Evolutionary conservation across 2,888 invertebrate genomes (phyloP).

Genomic region (Pogonocherus hispidulus): DNA sequence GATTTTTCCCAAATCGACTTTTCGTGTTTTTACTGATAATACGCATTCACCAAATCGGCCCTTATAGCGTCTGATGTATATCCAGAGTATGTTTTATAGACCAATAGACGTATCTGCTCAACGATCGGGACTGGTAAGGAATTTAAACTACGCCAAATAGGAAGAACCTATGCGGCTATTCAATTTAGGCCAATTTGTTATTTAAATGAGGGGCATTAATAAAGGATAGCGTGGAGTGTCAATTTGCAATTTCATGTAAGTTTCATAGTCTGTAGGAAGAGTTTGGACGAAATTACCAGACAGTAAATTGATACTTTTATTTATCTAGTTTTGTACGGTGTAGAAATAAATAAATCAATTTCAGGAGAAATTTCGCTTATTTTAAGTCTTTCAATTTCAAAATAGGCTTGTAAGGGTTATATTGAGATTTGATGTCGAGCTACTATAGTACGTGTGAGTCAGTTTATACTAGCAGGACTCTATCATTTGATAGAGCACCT

Average conservation of each 20-base stretch:
- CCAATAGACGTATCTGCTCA: constrained; percentile 7
- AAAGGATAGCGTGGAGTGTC: not conserved
- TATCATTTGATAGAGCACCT: too few relatives aligned
- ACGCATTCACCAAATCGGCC: constrained; percentile 17
- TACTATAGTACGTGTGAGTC: too few relatives aligned
- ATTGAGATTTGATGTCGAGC: too few relatives aligned
- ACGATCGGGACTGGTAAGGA: constrained; percentile 5
- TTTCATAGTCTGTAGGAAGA: not conserved
- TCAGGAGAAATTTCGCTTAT: too few relatives aligned
- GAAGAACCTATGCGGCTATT: constrained; percentile 14
- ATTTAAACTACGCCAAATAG: constrained; percentile 18
- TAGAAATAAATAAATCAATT: too few relatives aligned
- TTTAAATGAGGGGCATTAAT: constrained; percentile 12
- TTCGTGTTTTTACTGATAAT: constrained; percentile 28
- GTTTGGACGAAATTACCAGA: not conserved
- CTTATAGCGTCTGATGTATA: constrained; percentile 13
- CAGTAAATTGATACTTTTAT: not conserved
- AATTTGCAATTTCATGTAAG: not conserved
- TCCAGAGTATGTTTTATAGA: constrained; percentile 7
- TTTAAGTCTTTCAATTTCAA: too few relatives aligned
- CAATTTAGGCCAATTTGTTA: constrained; percentile 10
- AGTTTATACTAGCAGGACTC: too few relatives aligned
- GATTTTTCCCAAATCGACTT: constrained; percentile 27
- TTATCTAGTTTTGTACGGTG: too few relatives aligned
- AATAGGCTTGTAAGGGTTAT: too few relatives aligned